phyloP scores from a whole-genome alignment of 2,888 invertebrate genomes.

The Creontiades dilutus region DNA sequence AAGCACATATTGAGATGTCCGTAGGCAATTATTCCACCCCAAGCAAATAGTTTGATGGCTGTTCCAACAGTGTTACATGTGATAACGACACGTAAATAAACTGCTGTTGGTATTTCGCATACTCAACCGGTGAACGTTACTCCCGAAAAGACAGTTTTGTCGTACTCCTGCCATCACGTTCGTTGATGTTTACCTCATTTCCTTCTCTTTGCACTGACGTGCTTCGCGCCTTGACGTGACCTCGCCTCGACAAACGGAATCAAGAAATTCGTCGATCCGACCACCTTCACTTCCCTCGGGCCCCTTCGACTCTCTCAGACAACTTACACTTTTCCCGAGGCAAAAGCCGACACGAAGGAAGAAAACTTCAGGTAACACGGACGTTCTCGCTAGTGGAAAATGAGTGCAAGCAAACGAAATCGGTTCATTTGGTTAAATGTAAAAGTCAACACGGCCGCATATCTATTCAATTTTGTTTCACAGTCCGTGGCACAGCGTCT shows the following conservation, averaged over 20 bases:
- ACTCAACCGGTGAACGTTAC: not conserved
- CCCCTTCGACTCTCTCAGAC: not conserved
- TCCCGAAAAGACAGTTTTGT: not conserved
- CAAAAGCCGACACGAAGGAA: not conserved
- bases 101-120: no score
- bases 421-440: not conserved
- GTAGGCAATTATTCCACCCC: no score
- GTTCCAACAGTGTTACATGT: no score
- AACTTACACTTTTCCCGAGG: not conserved
- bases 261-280: not conserved
- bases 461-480: no score
- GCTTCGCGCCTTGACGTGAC: conserved; percentile 31
- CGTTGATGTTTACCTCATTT: conserved; percentile 17
- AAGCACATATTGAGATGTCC: no score
- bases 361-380: not conserved
- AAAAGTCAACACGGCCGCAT: no score
- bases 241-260: not conserved
- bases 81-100: no score
- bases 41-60: no score
- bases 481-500: no score
- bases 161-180: not conserved
- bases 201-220: not conserved
- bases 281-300: not conserved
- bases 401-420: not conserved
- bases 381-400: not conserved